Evolutionary conservation across 2,797 vertebrate genomes (phyloP).

Genomic region (Microcaecilia unicolor): DNA sequence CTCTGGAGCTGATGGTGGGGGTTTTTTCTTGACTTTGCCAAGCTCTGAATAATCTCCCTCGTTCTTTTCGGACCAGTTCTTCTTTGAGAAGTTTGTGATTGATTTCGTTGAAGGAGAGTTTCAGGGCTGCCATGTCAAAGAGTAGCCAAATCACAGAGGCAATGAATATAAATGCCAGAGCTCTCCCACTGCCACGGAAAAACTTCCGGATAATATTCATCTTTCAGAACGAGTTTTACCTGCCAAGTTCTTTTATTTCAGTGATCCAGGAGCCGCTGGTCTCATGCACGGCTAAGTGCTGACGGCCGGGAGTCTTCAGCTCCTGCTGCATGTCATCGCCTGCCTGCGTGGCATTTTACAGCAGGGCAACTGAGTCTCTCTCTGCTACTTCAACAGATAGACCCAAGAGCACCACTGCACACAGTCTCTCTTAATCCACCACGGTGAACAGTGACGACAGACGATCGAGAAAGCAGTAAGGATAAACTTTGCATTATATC

Average conservation of each 20-base stretch:
- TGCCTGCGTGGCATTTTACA: constrained; percentile 52
- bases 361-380: constrained; percentile 18
- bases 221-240: constrained; percentile 2
- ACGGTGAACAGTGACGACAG: not conserved
- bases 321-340: constrained; percentile 23
- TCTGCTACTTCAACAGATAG: not conserved
- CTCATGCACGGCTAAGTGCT: constrained; percentile 17
- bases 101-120: constrained; percentile 70
- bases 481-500: not conserved
- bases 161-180: constrained; percentile 75
- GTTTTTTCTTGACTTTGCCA: not conserved
- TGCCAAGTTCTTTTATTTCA: too few species aligned
- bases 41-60: constrained; percentile 9
- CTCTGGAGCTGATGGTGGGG: not conserved
- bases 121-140: constrained; percentile 87
- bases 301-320: constrained; percentile 7
- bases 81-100: constrained; percentile 51
- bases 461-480: not conserved
- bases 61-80: constrained; percentile 44
- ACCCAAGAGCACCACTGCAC: not conserved
- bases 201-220: constrained; percentile 67
- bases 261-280: too few species aligned
- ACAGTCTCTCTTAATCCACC: not conserved
- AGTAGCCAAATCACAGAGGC: constrained; percentile 87
- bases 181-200: constrained; percentile 77